Conservation (phyloP, 2,888 invertebrate genomes). For the Tachina fera region DNA sequence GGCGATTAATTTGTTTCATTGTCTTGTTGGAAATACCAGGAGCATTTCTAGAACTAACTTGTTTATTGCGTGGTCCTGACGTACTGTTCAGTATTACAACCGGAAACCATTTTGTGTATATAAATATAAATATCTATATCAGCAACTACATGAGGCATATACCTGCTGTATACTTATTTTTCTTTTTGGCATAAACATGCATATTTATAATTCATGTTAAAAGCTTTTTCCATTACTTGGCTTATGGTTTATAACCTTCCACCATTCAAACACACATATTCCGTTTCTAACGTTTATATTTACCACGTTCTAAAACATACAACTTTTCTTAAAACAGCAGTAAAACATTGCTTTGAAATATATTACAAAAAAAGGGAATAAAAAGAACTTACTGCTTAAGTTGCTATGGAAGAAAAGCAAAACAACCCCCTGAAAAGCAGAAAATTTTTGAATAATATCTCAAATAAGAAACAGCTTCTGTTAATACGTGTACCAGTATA, state of each 20-base stretch:
- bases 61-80: too few species aligned
- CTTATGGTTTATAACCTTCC: constrained; percentile 70
- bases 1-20: too few species aligned
- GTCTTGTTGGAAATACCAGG: too few species aligned
- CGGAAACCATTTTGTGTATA: neutral
- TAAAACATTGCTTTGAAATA: constrained; percentile 73
- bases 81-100: too few species aligned
- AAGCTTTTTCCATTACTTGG: constrained; percentile 81
- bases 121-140: neutral
- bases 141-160: constrained; percentile 16
- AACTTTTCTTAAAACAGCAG: constrained; percentile 56
- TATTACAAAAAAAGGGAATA: constrained; percentile 55
- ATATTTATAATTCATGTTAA: constrained; percentile 80
- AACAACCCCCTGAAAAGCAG: constrained; percentile 1
- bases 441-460: constrained; percentile 44
- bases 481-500: neutral
- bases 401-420: constrained; percentile 10
- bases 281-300: constrained; percentile 4
- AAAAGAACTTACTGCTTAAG: too few species aligned
- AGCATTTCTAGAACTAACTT: too few species aligned
- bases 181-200: constrained; percentile 64
- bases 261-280: neutral
- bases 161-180: neutral
- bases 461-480: constrained; percentile 1
- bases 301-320: constrained; percentile 33